A percentile compares a stretch with the other conserved stretches of the same genome.
Conservation (phyloP, 1,140 invertebrate genomes). For the Mesaphorura yosii region DNA sequence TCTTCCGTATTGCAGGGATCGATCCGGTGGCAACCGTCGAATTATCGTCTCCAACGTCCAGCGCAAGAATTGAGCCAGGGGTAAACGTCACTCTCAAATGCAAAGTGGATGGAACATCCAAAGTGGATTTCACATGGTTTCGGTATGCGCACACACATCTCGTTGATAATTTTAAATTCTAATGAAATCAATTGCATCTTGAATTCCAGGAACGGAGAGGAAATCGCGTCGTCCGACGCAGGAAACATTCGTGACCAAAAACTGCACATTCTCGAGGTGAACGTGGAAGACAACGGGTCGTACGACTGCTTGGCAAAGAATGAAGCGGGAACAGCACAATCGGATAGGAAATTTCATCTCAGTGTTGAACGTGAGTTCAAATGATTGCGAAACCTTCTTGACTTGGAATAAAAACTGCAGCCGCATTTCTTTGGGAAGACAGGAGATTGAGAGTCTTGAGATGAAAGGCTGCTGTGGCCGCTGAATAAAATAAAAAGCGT, state of each 20-base stretch:
- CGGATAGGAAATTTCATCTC: slow-evolving; percentile 44
- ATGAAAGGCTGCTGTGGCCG: background rate
- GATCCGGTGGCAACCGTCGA: slow-evolving; percentile 47
- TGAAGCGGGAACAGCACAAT: slow-evolving; percentile 46
- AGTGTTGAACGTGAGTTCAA: slow-evolving; percentile 45
- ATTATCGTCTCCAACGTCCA: slow-evolving; percentile 47
- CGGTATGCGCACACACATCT: slow-evolving; percentile 38
- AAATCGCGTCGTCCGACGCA: slow-evolving; percentile 45
- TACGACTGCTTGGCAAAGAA: slow-evolving; percentile 56
- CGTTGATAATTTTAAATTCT: slow-evolving; percentile 13
- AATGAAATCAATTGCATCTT: slow-evolving; percentile 10
- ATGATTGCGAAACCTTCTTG: background rate
- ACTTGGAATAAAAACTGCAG: background rate
- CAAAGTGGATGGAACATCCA: slow-evolving; percentile 58
- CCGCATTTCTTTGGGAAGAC: background rate
- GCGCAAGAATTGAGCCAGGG: slow-evolving; percentile 44
- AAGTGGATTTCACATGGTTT: slow-evolving; percentile 62
- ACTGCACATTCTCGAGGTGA: slow-evolving; percentile 48
- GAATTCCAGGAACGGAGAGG: slow-evolving; percentile 48
- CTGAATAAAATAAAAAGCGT: background rate
- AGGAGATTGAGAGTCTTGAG: background rate
- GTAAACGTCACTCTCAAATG: slow-evolving; percentile 56
- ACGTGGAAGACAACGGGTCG: slow-evolving; percentile 54
- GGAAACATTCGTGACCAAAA: slow-evolving; percentile 52
- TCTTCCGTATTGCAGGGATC: background rate